Evolutionary conservation across 2,113 vertebrate genomes (phyloP).

Genomic region (Loxodonta africana): DNA sequence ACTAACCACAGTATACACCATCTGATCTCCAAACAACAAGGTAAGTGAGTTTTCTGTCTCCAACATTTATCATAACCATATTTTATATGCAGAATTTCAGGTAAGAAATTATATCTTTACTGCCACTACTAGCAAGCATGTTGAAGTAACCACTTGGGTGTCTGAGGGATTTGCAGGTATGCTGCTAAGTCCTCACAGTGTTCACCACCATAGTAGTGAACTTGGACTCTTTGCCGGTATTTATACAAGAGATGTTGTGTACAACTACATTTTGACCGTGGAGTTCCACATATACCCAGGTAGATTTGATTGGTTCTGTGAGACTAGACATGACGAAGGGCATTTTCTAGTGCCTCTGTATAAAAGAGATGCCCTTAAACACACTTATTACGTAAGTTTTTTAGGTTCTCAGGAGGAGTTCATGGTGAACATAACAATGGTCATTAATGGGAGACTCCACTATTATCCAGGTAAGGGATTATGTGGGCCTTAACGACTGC

Average conservation of each 20-base stretch:
- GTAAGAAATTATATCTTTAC: not conserved
- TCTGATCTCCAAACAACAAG: too few relatives aligned
- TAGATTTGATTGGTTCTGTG: not conserved
- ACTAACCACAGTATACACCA: not conserved
- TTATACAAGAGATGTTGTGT: not conserved
- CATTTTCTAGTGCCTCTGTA: not conserved
- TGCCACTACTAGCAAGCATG: not conserved
- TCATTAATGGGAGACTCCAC: not conserved
- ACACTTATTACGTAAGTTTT: not conserved
- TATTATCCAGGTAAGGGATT: too few relatives aligned
- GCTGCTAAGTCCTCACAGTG: not conserved
- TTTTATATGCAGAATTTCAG: not conserved
- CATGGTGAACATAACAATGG: not conserved
- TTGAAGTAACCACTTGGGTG: not conserved
- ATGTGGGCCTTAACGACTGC: not conserved
- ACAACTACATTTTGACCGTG: accelerated
- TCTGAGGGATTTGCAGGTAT: not conserved
- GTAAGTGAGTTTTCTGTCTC: not conserved
- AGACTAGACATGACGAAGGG: too few relatives aligned
- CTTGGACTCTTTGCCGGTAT: not conserved
- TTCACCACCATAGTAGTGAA: not conserved
- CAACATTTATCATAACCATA: too few relatives aligned
- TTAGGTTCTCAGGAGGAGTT: not conserved
- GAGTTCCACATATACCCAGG: not conserved
- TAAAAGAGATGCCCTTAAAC: not conserved